Evolutionary conservation across 2,888 invertebrate species (phyloP).

Genomic region (Drosophila lutescens): DNA sequence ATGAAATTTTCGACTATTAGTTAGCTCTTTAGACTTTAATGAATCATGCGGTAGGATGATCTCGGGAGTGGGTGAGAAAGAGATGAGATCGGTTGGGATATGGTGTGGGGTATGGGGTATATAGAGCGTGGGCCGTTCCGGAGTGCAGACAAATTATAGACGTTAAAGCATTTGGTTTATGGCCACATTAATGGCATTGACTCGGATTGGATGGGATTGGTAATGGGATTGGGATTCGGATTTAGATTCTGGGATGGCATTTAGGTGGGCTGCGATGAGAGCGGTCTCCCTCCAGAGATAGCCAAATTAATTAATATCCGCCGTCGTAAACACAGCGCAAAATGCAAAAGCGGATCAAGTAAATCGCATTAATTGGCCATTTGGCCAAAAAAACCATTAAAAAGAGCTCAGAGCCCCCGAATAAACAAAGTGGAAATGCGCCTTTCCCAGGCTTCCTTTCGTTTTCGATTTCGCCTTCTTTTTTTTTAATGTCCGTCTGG

Average conservation of each 20-base stretch:
- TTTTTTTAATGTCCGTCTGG: constrained; percentile 70
- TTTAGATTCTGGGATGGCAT: constrained; percentile 6
- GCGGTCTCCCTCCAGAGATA: not conserved
- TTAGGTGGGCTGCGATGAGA: not conserved
- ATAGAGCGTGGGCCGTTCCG: constrained; percentile 24
- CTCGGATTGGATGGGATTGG: constrained; percentile 31
- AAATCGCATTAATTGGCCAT: constrained; percentile 58
- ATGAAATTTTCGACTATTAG: constrained; percentile 71
- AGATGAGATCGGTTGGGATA: not conserved
- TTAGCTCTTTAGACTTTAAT: constrained; percentile 74
- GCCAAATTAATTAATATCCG: constrained; percentile 60
- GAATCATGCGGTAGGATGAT: constrained; percentile 55
- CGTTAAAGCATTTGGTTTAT: constrained; percentile 58
- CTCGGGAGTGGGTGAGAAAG: constrained; percentile 2
- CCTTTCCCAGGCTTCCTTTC: constrained; percentile 24
- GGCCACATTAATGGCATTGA: constrained; percentile 67
- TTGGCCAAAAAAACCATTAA: constrained; percentile 37
- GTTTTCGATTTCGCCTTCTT: constrained; percentile 16
- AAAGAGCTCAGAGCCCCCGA: constrained; percentile 44
- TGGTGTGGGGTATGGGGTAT: not conserved
- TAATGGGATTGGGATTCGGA: not conserved
- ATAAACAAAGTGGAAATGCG: constrained; percentile 66
- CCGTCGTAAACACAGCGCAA: constrained; percentile 55
- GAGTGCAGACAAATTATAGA: constrained; percentile 42
- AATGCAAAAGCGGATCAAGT: constrained; percentile 49